Evolutionary conservation across 1,140 invertebrate species (phyloP), one percentile per base, ranked within the genome.

Genomic region (Eupristina koningsbergeri): DNA sequence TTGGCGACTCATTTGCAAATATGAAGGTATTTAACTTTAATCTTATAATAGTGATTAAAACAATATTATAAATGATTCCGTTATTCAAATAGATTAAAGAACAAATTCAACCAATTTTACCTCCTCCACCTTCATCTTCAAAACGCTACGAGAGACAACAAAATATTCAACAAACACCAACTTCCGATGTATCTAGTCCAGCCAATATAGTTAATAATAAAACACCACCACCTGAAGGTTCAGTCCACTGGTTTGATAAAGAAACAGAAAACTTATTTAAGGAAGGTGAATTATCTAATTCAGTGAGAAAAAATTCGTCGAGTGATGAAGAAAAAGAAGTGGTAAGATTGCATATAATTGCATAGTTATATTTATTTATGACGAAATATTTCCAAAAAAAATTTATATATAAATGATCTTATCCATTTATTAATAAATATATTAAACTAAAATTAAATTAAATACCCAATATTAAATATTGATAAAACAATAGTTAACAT

Each of bases 1-100:
- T 96, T 88, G 96, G 95, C 19, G 96, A 97, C 92, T 97, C 96
- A 17, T 97, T 97, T 88, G 96, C 95, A 19, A 94, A 93, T 84
- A 94, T 95, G 89, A 94, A 94, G 87, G 94, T 94, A 90, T 80
- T 63, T 53, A 3, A 34, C 34, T 71, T 83, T 67, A 78, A 73
- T 63, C 15, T 69, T 63, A 26, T 1, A 61, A 78, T 75, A 34
- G 1, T 45, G 11, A 58, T 73, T 26, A 36, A 77, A 53, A 53
- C 11, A 73, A 45, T n/a, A n/a, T 73, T 45, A 2, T 11, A 9
- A 6, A n/a, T 45, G 13, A 58, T 63, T 22, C 2, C 41, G 45
- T 74, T 29, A 39, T 15, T 41, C 53, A 47, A 63, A 53, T 15
- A 85, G 80, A 85, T 85, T 31, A 81, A 85, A 53, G 80, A 85